phyloP scores from a whole-genome alignment of 2,113 vertebrate species.

The Chaenogobius annularis region DNA sequence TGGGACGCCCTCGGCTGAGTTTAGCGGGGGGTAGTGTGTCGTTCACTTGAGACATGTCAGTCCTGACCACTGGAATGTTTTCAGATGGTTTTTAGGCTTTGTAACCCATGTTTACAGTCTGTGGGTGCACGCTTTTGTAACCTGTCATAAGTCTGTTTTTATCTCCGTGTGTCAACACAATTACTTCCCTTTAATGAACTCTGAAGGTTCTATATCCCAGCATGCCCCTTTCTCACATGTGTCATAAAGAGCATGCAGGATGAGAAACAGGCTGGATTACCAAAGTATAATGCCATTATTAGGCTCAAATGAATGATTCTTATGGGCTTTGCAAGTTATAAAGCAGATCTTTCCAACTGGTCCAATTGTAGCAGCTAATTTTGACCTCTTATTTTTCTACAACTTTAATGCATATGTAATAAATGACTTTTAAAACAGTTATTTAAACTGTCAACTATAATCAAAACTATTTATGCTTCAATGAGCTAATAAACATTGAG shows the following conservation, averaged over 20 bases:
- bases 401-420: neutral
- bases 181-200: conserved; percentile 20
- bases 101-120: conserved; percentile 50
- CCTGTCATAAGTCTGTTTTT: conserved; percentile 46
- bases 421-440: too few species aligned
- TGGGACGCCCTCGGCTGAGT: neutral
- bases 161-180: conserved; percentile 31
- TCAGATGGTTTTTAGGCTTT: conserved; percentile 27
- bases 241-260: neutral
- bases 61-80: conserved; percentile 59
- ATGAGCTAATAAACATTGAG: neutral
- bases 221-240: conserved; percentile 5
- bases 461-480: neutral
- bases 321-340: neutral
- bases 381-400: neutral
- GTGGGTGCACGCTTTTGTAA: conserved; percentile 37
- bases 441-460: too few species aligned
- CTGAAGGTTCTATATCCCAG: conserved; percentile 9
- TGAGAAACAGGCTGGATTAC: neutral
- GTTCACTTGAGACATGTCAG: conserved; percentile 45
- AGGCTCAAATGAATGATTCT: neutral
- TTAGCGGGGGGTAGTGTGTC: conserved; percentile 23
- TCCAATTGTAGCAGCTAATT: neutral
- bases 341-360: neutral
- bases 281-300: neutral